phyloP scores from a whole-genome alignment of 2,797 vertebrate genomes.

The Rhynchonycteris naso region DNA sequence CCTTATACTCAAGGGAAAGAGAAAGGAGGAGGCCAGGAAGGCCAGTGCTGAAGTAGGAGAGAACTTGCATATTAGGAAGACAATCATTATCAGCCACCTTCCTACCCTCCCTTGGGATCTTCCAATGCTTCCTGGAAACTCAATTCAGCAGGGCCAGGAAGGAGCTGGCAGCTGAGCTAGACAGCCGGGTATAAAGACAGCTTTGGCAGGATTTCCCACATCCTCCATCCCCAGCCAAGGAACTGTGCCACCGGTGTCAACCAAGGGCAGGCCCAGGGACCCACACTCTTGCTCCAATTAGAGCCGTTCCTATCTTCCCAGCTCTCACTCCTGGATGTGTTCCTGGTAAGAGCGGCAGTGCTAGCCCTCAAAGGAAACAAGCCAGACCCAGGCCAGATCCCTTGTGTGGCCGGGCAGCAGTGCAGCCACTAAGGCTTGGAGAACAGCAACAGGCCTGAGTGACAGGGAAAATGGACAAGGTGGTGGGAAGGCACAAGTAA shows the following conservation, averaged over 20 bases:
- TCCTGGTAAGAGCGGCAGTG: not conserved
- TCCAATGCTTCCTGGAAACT: constrained; percentile 40
- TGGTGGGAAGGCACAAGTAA: constrained; percentile 87
- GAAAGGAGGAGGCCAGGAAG: constrained; percentile 7
- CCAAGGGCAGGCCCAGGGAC: not conserved
- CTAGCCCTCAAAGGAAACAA: not conserved
- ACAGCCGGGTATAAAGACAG: not conserved
- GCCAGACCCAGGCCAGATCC: not conserved
- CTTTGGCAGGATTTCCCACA: constrained; percentile 5
- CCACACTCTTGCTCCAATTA: not conserved
- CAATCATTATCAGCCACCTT: not conserved
- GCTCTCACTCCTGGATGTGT: not conserved
- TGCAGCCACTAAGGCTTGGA: constrained; percentile 75
- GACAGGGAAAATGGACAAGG: constrained; percentile 78
- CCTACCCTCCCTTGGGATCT: constrained; percentile 42
- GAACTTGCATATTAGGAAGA: constrained; percentile 68
- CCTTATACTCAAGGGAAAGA: not conserved
- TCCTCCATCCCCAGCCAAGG: constrained; percentile 10
- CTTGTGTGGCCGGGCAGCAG: constrained; percentile 50
- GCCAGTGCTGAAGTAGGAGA: constrained; percentile 30
- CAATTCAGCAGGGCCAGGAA: not conserved
- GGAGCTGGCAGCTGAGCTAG: not conserved
- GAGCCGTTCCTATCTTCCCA: not conserved
- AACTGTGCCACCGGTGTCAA: not conserved
- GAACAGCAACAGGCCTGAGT: constrained; percentile 79